A percentile compares a stretch with the other conserved stretches of the same genome.
Evolutionary conservation across 1,140 invertebrate species (phyloP).

Genomic region (Drosophila sucinea): DNA sequence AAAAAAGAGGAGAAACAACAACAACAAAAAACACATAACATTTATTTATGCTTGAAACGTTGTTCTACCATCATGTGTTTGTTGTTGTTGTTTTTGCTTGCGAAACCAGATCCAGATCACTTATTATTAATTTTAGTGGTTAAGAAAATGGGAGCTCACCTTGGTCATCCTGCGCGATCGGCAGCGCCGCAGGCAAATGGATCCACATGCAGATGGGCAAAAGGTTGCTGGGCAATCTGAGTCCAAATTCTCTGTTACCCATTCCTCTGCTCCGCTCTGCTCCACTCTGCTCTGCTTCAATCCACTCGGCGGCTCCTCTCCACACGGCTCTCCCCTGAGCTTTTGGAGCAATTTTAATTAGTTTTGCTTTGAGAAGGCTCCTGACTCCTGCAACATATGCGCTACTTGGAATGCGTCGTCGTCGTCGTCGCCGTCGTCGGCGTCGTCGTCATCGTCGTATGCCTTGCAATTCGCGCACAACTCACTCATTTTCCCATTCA

Average conservation of each 20-base stretch:
- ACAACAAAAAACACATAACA: slow-evolving; percentile 72
- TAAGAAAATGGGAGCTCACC: slow-evolving; percentile 75
- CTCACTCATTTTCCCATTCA: slow-evolving; percentile 82
- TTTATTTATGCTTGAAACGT: slow-evolving; percentile 75
- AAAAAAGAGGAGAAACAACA: neutral
- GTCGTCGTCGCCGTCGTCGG: slow-evolving; percentile 14
- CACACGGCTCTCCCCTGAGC: slow-evolving; percentile 35
- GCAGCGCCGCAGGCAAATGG: slow-evolving; percentile 75
- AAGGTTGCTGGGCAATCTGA: slow-evolving; percentile 62
- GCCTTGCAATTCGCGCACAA: slow-evolving; percentile 55
- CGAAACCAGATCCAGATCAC: slow-evolving; percentile 81
- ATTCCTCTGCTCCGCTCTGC: neutral
- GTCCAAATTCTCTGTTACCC: slow-evolving; percentile 19
- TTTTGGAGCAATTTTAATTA: slow-evolving; percentile 83
- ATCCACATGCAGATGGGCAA: slow-evolving; percentile 75
- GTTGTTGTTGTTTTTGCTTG: slow-evolving; percentile 23
- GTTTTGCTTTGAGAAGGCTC: slow-evolving; percentile 74
- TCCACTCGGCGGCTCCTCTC: slow-evolving; percentile 8
- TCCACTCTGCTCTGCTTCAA: too few relatives aligned
- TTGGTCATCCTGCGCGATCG: slow-evolving; percentile 53
- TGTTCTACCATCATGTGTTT: slow-evolving; percentile 40
- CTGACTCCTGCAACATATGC: slow-evolving; percentile 66
- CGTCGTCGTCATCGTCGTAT: slow-evolving; percentile 13
- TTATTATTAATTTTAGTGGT: slow-evolving; percentile 83
- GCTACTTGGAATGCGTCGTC: slow-evolving; percentile 75